Evolutionary conservation across 1,140 invertebrate species (phyloP).

Genomic region (Drosophila parabipectinata): DNA sequence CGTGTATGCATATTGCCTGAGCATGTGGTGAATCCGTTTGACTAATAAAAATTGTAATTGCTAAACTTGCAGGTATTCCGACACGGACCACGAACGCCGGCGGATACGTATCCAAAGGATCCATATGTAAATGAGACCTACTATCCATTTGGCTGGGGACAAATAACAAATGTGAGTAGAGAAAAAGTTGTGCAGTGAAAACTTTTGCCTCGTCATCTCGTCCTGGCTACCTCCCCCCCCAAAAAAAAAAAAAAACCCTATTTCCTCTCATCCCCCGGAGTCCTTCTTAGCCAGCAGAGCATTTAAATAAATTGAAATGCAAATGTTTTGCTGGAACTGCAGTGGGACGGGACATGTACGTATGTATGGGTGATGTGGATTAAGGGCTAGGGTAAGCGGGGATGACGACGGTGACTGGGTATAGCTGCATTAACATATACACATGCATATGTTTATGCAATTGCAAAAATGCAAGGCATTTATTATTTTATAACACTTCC

Average conservation of each 20-base stretch:
- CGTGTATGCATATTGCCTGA: not conserved
- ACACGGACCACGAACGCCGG: conserved; percentile 92
- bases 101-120: conserved; percentile 91
- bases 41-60: conserved; percentile 49
- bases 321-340: conserved; percentile 58
- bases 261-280: conserved; percentile 15
- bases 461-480: conserved; percentile 81
- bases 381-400: not conserved
- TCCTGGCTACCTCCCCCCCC: not conserved
- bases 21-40: conserved; percentile 34
- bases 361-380: not conserved
- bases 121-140: conserved; percentile 88
- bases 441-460: conserved; percentile 81
- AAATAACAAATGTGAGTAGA: conserved; percentile 90
- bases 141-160: conserved; percentile 91
- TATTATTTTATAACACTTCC: conserved; percentile 78
- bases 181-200: conserved; percentile 60
- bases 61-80: conserved; percentile 86
- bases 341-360: not conserved
- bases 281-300: conserved; percentile 56
- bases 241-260: not conserved
- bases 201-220: conserved; percentile 57
- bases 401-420: not conserved
- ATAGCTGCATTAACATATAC: conserved; percentile 75
- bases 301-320: conserved; percentile 83